Evolutionary conservation across 1,140 invertebrate species (phyloP).

Genomic region (Helicoverpa armigera): DNA sequence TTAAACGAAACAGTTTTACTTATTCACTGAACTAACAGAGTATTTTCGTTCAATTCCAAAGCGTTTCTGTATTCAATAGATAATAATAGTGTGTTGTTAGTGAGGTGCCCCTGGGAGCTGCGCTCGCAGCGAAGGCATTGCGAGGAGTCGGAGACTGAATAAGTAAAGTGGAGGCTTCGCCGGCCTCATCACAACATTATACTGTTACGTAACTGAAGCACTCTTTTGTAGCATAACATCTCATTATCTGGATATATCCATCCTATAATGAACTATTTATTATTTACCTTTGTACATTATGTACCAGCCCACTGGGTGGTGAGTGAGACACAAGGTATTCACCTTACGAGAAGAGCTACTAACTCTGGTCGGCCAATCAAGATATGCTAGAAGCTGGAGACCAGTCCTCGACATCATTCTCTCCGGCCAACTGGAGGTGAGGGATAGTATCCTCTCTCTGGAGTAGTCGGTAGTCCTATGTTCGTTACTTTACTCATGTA

Average conservation of each 20-base stretch:
- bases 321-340: no score
- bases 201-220: slow-evolving; percentile 18
- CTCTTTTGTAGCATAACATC: slow-evolving; percentile 15
- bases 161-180: slow-evolving; percentile 42
- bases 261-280: no score
- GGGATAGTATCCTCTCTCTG: no score
- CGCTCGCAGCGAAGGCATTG: slow-evolving; percentile 17
- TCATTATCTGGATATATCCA: background rate
- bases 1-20: slow-evolving; percentile 25
- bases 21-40: background rate
- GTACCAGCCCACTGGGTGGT: no score
- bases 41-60: slow-evolving; percentile 11
- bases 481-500: no score
- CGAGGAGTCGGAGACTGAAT: slow-evolving; percentile 52
- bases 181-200: background rate
- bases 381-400: no score
- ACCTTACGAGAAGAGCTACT: no score
- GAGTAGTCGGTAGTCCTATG: no score
- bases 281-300: no score
- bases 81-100: slow-evolving; percentile 42
- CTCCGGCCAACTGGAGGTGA: no score
- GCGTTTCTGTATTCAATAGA: slow-evolving; percentile 38
- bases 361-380: no score
- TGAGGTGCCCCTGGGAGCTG: slow-evolving; percentile 20
- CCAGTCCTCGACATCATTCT: no score